A percentile compares a stretch with the other conserved stretches of the same genome.
These are phyloP conservation scores for Cheilosia variabilis DNA, from an alignment of 2,888 invertebrate genomes.

Conservation along the genomic window DNA sequence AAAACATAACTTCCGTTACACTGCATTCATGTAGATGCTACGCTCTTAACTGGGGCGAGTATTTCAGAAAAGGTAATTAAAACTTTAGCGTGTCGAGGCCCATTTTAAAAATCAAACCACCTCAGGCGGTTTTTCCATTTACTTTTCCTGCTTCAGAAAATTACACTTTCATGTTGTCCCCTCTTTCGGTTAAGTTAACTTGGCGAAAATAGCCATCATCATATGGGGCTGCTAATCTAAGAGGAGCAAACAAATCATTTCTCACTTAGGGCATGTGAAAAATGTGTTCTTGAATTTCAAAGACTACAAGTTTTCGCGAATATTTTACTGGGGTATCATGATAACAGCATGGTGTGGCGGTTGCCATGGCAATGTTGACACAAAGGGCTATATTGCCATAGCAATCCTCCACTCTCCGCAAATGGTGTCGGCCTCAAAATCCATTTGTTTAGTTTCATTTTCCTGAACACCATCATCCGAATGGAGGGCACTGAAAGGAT, in stretches of 20 bases:
- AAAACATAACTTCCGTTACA: too few relatives aligned
- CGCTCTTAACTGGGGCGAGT: too few relatives aligned
- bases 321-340: background rate
- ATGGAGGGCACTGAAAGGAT: constrained; percentile 10
- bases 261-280: constrained; percentile 38
- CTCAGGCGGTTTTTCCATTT: constrained; percentile 8
- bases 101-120: constrained; percentile 11
- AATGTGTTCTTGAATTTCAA: constrained; percentile 42
- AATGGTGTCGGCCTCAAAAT: constrained; percentile 7
- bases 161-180: constrained; percentile 23
- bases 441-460: constrained; percentile 51
- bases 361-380: background rate
- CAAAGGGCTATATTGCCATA: background rate
- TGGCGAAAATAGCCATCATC: constrained; percentile 23
- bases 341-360: background rate
- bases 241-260: constrained; percentile 52
- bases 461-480: constrained; percentile 5
- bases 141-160: constrained; percentile 28
- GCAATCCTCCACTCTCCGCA: background rate
- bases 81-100: constrained; percentile 23
- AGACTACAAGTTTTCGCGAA: background rate
- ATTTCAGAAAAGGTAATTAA: constrained; percentile 43
- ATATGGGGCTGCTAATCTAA: constrained; percentile 18
- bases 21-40: too few relatives aligned
- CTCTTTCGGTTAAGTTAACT: constrained; percentile 48